Conservation (phyloP, 37 sponge, comb jelly and placozoan species). For the Ianthella basta region DNA sequence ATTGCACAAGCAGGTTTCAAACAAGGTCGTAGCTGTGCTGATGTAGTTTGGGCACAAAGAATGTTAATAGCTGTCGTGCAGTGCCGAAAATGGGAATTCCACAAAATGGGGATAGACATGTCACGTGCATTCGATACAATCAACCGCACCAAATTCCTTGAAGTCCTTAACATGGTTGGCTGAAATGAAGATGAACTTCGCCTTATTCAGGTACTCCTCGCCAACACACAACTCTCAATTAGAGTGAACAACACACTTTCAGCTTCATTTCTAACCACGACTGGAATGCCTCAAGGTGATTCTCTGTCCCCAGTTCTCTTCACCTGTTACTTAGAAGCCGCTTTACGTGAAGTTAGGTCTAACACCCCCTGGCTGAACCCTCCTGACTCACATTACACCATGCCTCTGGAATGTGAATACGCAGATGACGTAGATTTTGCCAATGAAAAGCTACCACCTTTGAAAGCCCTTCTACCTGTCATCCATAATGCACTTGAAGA, state of each 20-base stretch:
- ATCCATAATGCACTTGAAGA: too few species aligned
- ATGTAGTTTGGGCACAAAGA: conserved; percentile 18
- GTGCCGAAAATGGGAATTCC: conserved; percentile 21
- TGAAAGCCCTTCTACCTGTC: too few species aligned
- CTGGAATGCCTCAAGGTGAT: conserved; percentile 4
- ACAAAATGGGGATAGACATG: conserved; percentile 32
- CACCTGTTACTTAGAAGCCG: neutral
- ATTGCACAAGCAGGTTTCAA: conserved; percentile 20
- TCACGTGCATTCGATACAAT: conserved; percentile 16
- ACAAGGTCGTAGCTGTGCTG: conserved; percentile 17
- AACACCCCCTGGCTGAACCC: too few species aligned
- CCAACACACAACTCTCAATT: conserved; percentile 27
- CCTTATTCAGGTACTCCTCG: neutral
- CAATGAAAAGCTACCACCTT: too few species aligned
- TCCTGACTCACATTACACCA: too few species aligned
- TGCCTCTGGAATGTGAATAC: too few species aligned
- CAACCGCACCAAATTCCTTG: conserved; percentile 3
- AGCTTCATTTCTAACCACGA: conserved; percentile 15
- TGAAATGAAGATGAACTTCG: conserved; percentile 29
- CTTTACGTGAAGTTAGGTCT: too few species aligned
- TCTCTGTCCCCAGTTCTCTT: conserved; percentile 9
- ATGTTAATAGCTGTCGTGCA: conserved; percentile 29
- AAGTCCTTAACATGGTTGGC: conserved; percentile 3
- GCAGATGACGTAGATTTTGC: too few species aligned
- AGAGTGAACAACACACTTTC: conserved; percentile 15